Base-by-base conservation (phyloP, 2,113 vertebrate genomes). In the Triplophysa dalaica region DNA sequence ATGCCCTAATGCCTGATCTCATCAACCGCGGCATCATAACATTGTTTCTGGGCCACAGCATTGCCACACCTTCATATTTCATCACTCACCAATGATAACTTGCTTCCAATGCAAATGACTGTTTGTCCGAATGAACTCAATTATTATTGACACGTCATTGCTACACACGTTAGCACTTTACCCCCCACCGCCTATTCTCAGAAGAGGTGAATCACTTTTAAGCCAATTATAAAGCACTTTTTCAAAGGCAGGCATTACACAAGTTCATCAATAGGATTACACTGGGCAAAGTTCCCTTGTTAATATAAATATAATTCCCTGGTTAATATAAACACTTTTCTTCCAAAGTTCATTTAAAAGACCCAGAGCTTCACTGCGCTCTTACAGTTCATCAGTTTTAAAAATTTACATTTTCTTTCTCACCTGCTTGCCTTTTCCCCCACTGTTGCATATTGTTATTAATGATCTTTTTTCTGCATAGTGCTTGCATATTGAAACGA, bases 91-190 rank as follows among this genome's bases (percentile, higher is more conserved):
- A 85, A 85, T 89, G 87, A 91, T 87, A 87, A 86, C 0, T 5
- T 80, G 77, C 80, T 87, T 68, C 81, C 50, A n/a, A 85, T 87
- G 90, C 85, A 84, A 63, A 78, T 82, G 78, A 86, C 69, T 41
- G 43, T 88, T 87, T 85, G 83, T 63, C 75, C 78, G 86, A 89
- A 87, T 89, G 89, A 88, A 85, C 14, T 43, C 87, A 90, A 92
- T 91, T 90, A 85, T 83, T 43, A 85, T 80, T 91, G 93, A 88
- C 90, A 91, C 90, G 80, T 91, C 87, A 90, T 92, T 92, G 90
- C 87, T 87, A 79, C 88, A 85, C 89, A 75, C 82, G 86, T 87
- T 88, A 84, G 78, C 81, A 79, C 64, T 5, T 41, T 84, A 65
- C 58, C 45, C 33, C 69, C 62, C 41, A 14, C 22, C 38, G 10